Conservation (phyloP, 2,113 vertebrate genomes). For the Rostratula benghalensis region DNA sequence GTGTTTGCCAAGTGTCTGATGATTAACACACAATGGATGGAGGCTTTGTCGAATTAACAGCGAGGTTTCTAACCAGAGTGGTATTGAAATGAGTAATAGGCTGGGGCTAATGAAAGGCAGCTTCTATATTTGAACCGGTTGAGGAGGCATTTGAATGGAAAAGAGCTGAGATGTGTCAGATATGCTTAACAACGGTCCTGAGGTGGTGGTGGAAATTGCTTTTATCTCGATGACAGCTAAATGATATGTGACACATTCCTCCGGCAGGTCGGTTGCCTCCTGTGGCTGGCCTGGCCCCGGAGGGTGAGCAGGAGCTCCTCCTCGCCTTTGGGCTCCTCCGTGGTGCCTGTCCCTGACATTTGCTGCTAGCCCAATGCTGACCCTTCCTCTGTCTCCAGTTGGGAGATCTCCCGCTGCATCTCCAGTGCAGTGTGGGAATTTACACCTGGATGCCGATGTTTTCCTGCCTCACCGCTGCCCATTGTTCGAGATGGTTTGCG, state of each 20-base stretch:
- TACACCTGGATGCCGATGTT: fast-evolving
- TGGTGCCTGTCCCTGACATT: fast-evolving
- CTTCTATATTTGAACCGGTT: slow-evolving; percentile 39
- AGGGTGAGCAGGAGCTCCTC: neutral
- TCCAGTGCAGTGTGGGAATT: neutral
- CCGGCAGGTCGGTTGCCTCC: neutral
- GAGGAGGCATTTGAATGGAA: slow-evolving; percentile 11
- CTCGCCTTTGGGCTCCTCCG: fast-evolving
- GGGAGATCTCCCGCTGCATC: neutral
- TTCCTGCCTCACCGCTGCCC: neutral
- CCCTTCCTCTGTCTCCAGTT: neutral
- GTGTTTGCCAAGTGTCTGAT: neutral
- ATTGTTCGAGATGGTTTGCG: fast-evolving
- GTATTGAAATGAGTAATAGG: slow-evolving; percentile 15
- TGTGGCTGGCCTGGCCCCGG: neutral
- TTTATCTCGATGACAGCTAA: neutral
- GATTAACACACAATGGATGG: neutral
- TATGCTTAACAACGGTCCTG: neutral
- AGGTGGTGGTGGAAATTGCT: slow-evolving; percentile 12
- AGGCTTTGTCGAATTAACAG: slow-evolving; percentile 11
- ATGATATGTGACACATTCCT: neutral
- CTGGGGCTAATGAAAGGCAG: slow-evolving; percentile 37
- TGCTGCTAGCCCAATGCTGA: fast-evolving
- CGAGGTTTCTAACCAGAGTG: neutral
- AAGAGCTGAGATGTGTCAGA: slow-evolving; percentile 34